Evolutionary conservation across 2,888 invertebrate genomes (phyloP), one percentile per base, ranked within the genome.

Genomic region (Microctonus hyperodae): DNA sequence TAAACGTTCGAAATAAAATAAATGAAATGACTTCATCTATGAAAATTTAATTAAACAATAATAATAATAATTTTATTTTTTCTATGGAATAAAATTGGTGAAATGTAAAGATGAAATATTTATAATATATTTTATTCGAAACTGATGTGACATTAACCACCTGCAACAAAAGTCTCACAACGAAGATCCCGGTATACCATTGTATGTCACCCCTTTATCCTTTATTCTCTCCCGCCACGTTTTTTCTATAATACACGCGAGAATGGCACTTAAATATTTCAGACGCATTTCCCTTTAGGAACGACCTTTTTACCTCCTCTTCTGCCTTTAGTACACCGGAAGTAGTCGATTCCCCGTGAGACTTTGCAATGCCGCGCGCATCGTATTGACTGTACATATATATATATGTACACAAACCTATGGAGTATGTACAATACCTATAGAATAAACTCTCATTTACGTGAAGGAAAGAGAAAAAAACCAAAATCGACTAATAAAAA

Each of bases 221-320:
- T n/a, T n/a, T 16, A 7, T 2, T 44, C 16, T 7, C 16, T 7
- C 9, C 44, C 16, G 7, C 5, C 16, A 16, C 53, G n/a, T 25
- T 53, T 28, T 23, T 53, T 11, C 1, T 22, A 23, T 13, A 28
- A 28, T 25, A 28, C 53, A n/a, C 23, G 53, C 13, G 53, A 53
- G 53, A 53, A 53, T 53, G 28, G 25, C 53, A 28, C 25, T 28
- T 53, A 53, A 53, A 53, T 53, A 53, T 53, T 53, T 53, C 25
- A 53, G n/a, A 28, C 25, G n/a, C 53, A 53, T 53, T 53, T 53
- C 53, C 53, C 25, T 53, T 16, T 22, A 53, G 23, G 2, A 53
- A 28, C 53, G 23, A n/a, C 44, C 16, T n/a, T 40, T 16, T 1
- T 40, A n/a, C n/a, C 40, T 20, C 16, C 16, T 16, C 20, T 44